Conservation (phyloP, 2,797 vertebrate genomes). For the Hyperoplus immaculatus region DNA sequence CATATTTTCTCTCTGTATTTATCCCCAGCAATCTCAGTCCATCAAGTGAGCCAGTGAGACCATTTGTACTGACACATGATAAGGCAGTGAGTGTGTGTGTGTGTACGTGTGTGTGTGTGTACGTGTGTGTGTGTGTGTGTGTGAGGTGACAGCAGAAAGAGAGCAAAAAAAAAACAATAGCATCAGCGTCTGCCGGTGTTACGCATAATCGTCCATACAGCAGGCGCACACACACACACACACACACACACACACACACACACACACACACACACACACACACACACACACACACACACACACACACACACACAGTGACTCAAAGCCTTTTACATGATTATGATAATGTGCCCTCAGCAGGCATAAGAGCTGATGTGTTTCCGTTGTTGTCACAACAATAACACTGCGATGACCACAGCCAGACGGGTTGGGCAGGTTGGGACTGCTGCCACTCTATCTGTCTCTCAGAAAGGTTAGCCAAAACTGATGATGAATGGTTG, state of each 20-base stretch:
- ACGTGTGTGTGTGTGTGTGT: not conserved
- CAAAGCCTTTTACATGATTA: conserved; percentile 15
- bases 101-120: not conserved
- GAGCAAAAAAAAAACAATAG: conserved; percentile 34
- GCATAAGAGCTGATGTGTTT: conserved; percentile 19
- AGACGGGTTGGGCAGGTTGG: conserved; percentile 63
- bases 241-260: conserved; percentile 17
- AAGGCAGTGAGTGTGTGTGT: conserved; percentile 20
- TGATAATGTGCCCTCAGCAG: conserved; percentile 42
- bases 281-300: not conserved
- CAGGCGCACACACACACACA: conserved; percentile 8
- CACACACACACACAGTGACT: conserved; percentile 3
- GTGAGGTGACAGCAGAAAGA: conserved; percentile 15
- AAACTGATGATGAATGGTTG: not conserved
- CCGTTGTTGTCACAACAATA: conserved; percentile 60
- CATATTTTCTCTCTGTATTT: not conserved
- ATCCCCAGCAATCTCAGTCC: not conserved
- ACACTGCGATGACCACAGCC: conserved; percentile 38
- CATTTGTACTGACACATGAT: conserved; percentile 50
- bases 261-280: not conserved
- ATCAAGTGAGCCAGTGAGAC: conserved; percentile 38
- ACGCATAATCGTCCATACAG: conserved; percentile 39
- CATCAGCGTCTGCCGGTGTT: conserved; percentile 24
- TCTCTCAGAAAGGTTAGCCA: not conserved
- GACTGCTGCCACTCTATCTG: not conserved